A percentile compares a stretch with the other conserved stretches of the same genome.
Evolutionary conservation across 2,888 invertebrate genomes (phyloP).

Genomic region (Plebejus anna): DNA sequence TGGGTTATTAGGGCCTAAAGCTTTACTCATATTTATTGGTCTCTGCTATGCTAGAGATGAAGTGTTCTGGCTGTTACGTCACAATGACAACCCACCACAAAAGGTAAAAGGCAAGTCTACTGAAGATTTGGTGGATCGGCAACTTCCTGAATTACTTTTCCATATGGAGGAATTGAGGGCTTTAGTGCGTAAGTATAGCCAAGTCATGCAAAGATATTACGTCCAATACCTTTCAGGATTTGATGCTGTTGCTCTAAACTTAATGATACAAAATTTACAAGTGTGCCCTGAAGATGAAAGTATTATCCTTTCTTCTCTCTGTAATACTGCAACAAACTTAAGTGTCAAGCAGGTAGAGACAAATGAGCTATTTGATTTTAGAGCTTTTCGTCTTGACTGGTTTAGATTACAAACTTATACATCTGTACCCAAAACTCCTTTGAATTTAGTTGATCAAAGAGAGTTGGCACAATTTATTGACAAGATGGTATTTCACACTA

Average conservation of each 20-base stretch:
- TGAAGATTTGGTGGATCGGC: constrained; percentile 97
- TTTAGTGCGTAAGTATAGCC: constrained; percentile 96
- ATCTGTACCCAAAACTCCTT: constrained; percentile 89
- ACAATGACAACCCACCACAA: constrained; percentile 96
- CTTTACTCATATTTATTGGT: constrained; percentile 97
- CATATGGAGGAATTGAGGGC: constrained; percentile 98
- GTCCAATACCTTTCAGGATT: constrained; percentile 98
- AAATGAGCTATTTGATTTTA: constrained; percentile 96
- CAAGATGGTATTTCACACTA: constrained; percentile 97
- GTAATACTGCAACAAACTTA: constrained; percentile 91
- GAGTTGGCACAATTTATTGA: constrained; percentile 96
- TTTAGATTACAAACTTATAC: constrained; percentile 96
- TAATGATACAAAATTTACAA: constrained; percentile 90
- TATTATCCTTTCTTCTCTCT: constrained; percentile 94
- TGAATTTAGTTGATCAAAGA: constrained; percentile 89
- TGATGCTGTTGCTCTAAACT: constrained; percentile 95
- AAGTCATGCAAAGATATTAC: constrained; percentile 98
- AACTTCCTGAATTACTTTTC: constrained; percentile 97
- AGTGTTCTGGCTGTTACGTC: constrained; percentile 96
- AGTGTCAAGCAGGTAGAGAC: constrained; percentile 98
- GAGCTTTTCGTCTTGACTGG: constrained; percentile 98
- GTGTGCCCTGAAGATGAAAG: constrained; percentile 97
- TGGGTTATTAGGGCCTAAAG: constrained; percentile 97
- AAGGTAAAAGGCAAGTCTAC: constrained; percentile 92
- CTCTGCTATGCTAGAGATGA: constrained; percentile 97